A percentile compares a stretch with the other conserved stretches of the same genome.
Conservation (phyloP, 1,140 invertebrate genomes). For the Drosophila ohnishii region DNA sequence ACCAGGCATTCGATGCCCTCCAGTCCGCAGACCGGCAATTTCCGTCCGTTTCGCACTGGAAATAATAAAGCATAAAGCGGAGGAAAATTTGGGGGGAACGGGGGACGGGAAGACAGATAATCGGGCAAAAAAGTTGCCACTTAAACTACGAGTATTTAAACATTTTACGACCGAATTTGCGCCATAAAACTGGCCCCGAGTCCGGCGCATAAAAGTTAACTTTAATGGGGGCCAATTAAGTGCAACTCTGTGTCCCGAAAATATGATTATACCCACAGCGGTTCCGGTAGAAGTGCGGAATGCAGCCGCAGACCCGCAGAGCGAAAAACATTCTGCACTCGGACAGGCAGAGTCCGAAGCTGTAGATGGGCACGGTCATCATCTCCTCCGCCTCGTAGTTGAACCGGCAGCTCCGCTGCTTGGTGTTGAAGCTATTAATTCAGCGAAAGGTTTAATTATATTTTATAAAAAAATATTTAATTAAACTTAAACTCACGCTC, state of each 20-base stretch:
- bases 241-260: conserved; percentile 69
- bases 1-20: conserved; percentile 86
- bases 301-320: conserved; percentile 85
- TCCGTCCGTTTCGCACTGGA: conserved; percentile 83
- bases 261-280: conserved; percentile 70
- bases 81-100: not conserved
- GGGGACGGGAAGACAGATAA: conserved; percentile 18
- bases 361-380: conserved; percentile 86
- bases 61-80: conserved; percentile 22
- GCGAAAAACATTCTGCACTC: conserved; percentile 86
- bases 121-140: conserved; percentile 53
- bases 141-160: conserved; percentile 67
- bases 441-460: not conserved
- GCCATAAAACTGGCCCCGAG: conserved; percentile 45
- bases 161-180: conserved; percentile 65
- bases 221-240: conserved; percentile 74
- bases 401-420: conserved; percentile 87
- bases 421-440: conserved; percentile 84
- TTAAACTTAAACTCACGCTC: conserved; percentile 56
- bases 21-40: conserved; percentile 84
- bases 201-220: conserved; percentile 70
- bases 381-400: conserved; percentile 86
- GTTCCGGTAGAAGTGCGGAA: conserved; percentile 86
- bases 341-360: conserved; percentile 87
- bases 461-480: not conserved